Base-by-base conservation (phyloP, 2,797 vertebrate species). In the Melanogrammus aeglefinus region DNA sequence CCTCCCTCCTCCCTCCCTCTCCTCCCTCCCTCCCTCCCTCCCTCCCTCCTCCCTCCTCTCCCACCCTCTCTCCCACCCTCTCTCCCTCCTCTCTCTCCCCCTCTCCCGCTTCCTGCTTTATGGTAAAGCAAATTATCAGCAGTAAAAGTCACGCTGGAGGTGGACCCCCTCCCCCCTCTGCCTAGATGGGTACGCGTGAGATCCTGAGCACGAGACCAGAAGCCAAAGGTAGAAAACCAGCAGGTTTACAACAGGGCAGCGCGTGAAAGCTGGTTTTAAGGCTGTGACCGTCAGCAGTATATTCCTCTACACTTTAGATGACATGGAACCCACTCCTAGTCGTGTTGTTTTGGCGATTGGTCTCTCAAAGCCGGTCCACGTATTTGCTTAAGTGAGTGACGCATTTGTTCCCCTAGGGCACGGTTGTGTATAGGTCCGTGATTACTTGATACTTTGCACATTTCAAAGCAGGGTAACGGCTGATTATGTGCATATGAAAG, bases 101-200 rank as follows among this genome's bases (percentile, higher is more conserved):
- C 70, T 33, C 69, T 1, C 29, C 4, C 29, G 0, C 70, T 57
- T 35, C 72, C 51, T 74, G 82, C 75, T 87, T 91, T 88, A 92
- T 83, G 87, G 86, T 75, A 70, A 82, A 79, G 86, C 76, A 6
- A 86, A 85, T 83, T 79, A 79, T 76, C 47, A 51, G 89, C 83
- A 86, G 81, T 90, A 90, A 90, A 90, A 90, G 81, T 88, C 82
- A 29, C 87, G 85, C 88, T 80, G 6, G 4, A 78, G 66, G 77
- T 79, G 75, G 84, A 84, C 85, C 82, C 47, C 1, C 72, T 8
- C 75, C 83, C 82, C 57, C 1, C 72, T 6, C 75, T 51, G 10
- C 8, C 24, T 39, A 79, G 77, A 83, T 14, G 38, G 7, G n/a
- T 36, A 24, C 16, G 39, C 6, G 33, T 21, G 72, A 73, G 35